Evolutionary conservation across 2,113 vertebrate genomes (phyloP).

Genomic region (Turnix velox): DNA sequence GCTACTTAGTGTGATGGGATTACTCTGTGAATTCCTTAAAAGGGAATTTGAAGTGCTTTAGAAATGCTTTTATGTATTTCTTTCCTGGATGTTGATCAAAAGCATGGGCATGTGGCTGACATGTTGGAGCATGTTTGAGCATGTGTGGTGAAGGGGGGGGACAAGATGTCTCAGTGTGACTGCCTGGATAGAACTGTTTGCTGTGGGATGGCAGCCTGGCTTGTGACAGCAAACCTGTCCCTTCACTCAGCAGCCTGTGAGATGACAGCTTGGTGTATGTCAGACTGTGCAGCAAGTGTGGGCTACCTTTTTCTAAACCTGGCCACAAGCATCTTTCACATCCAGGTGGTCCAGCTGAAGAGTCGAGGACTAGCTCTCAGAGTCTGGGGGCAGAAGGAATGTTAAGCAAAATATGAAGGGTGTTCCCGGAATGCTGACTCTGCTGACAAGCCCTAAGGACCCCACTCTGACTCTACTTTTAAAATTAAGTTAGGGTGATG

Average conservation of each 20-base stretch:
- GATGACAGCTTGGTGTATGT: neutral
- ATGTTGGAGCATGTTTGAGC: neutral
- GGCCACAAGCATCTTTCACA: neutral
- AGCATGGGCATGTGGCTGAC: slow-evolving; percentile 6
- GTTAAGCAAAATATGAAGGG: neutral
- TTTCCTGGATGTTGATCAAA: neutral
- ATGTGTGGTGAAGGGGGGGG: neutral
- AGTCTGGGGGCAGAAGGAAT: neutral
- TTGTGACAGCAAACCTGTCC: neutral
- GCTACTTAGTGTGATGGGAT: fast-evolving
- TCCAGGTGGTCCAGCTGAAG: neutral
- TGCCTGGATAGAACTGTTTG: neutral
- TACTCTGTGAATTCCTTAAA: neutral
- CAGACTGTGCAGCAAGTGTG: neutral
- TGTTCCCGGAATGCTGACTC: neutral
- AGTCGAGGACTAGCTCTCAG: neutral
- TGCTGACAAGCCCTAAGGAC: neutral
- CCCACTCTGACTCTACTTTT: neutral
- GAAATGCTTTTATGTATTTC: neutral
- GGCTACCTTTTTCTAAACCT: neutral
- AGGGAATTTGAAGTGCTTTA: neutral
- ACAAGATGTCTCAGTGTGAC: neutral
- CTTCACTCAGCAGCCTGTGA: neutral
- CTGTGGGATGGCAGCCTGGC: neutral
- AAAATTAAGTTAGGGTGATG: neutral